phyloP scores from a whole-genome alignment of 2,113 vertebrate species.

The Petromus typicus region DNA sequence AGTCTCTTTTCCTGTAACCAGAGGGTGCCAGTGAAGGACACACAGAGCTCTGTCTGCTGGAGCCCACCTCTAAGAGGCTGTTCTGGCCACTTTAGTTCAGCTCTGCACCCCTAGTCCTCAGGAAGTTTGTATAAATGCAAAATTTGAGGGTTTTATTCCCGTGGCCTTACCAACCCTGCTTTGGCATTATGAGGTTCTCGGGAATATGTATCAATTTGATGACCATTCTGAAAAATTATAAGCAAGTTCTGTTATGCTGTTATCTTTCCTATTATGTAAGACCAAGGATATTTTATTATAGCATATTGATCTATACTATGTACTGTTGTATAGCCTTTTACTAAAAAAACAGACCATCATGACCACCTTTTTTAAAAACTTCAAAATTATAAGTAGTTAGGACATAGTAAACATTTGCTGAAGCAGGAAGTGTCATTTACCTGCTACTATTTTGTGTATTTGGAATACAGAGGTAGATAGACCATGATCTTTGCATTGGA shows the following conservation, averaged over 20 bases:
- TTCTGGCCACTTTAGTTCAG: not conserved
- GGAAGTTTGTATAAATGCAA: not conserved
- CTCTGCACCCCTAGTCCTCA: not conserved
- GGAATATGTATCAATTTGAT: constrained; percentile 14
- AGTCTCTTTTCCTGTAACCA: not conserved
- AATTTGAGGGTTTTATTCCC: constrained; percentile 23
- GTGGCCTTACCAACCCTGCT: not conserved
- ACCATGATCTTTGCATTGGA: not conserved
- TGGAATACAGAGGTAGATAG: constrained; percentile 23
- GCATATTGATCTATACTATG: not conserved
- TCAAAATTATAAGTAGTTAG: constrained; percentile 36
- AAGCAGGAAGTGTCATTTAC: not conserved
- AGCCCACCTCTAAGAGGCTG: not conserved
- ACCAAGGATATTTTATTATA: constrained; percentile 16
- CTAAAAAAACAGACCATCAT: not conserved
- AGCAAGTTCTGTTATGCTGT: constrained; percentile 18
- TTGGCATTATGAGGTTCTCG: not conserved
- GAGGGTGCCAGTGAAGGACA: not conserved
- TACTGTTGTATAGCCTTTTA: not conserved
- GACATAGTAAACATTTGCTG: constrained; percentile 9
- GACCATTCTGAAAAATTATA: not conserved
- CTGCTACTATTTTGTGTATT: not conserved
- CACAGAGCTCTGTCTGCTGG: not conserved
- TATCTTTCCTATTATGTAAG: constrained; percentile 29
- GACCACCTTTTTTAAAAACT: not conserved